Evolutionary conservation across 2,888 invertebrate genomes (phyloP).

Genomic region (Elegia similella): DNA sequence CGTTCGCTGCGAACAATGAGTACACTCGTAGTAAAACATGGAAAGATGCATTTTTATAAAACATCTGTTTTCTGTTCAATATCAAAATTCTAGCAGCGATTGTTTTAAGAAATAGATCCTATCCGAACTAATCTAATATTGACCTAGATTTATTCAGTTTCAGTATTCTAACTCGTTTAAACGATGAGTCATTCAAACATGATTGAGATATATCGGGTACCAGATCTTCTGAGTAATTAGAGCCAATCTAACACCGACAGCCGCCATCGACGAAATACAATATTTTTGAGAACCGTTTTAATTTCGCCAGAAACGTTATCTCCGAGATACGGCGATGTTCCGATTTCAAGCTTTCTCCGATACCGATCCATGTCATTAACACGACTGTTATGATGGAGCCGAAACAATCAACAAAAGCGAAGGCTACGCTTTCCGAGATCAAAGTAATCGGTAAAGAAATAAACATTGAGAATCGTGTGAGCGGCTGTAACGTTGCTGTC

Average conservation of each 20-base stretch:
- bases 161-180: too few species aligned
- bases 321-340: constrained; percentile 10
- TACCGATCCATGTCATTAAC: constrained; percentile 20
- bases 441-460: neutral
- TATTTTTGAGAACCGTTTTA: constrained; percentile 15
- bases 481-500: neutral
- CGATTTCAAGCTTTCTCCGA: constrained; percentile 24
- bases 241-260: neutral
- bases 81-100: too few species aligned
- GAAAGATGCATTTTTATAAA: too few species aligned
- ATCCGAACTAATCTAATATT: too few species aligned
- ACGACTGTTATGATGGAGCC: constrained; percentile 1
- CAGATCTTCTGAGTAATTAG: neutral
- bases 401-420: constrained; percentile 5
- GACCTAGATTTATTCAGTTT: too few species aligned
- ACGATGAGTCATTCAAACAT: too few species aligned
- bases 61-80: too few species aligned
- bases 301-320: constrained; percentile 17
- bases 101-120: too few species aligned
- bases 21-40: too few species aligned
- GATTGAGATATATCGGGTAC: too few species aligned
- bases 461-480: neutral
- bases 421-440: constrained; percentile 4
- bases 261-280: neutral
- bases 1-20: too few species aligned